Conservation (phyloP, 2,888 invertebrate species). For the Tetropium fuscum region DNA sequence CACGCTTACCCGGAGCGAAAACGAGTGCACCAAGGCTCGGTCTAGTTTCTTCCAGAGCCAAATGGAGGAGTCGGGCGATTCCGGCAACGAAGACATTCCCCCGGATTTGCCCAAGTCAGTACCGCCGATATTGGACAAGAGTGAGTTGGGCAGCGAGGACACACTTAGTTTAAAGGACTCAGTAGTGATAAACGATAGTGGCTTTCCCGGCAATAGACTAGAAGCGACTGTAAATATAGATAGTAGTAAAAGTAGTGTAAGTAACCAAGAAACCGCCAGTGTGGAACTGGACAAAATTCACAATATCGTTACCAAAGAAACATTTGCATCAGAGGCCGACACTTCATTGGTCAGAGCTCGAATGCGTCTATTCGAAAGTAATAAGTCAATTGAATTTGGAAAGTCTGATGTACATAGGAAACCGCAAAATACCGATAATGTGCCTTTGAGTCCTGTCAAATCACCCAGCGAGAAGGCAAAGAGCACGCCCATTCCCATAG, state of each 20-base stretch:
- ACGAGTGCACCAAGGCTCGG: conserved; percentile 59
- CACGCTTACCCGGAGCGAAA: conserved; percentile 49
- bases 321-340: conserved; percentile 46
- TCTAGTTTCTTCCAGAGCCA: conserved; percentile 65
- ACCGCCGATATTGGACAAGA: conserved; percentile 44
- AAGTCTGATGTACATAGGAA: conserved; percentile 49
- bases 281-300: conserved; percentile 47
- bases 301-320: conserved; percentile 64
- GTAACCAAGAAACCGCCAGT: conserved; percentile 40
- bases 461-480: conserved; percentile 32
- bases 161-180: conserved; percentile 8
- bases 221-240: conserved; percentile 41
- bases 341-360: conserved; percentile 63
- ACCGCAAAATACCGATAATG: conserved; percentile 36
- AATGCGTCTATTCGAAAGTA: conserved; percentile 63
- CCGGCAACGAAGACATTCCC: conserved; percentile 51
- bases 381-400: conserved; percentile 29
- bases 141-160: conserved; percentile 36
- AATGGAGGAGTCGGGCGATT: conserved; percentile 49
- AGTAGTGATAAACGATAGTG: conserved; percentile 47
- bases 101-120: conserved; percentile 54
- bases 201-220: conserved; percentile 49
- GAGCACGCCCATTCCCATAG: conserved; percentile 17
- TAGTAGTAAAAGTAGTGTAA: conserved; percentile 52
- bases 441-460: conserved; percentile 37